A percentile compares a stretch with the other conserved stretches of the same genome.
Evolutionary conservation across 2,113 vertebrate species (phyloP).

Genomic region (Capra hircus): DNA sequence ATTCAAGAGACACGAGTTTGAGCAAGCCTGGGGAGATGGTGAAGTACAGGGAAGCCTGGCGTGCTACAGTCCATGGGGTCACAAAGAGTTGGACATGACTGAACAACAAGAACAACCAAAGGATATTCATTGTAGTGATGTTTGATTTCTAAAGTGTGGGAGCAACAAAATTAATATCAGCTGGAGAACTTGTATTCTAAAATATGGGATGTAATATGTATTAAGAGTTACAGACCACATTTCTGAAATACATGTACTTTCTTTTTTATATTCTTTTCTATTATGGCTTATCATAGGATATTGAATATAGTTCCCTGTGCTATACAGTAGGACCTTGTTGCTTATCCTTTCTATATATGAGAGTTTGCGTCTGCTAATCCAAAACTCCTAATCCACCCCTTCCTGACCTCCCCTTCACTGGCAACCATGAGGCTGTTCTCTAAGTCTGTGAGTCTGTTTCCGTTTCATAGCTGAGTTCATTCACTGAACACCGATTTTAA

Average conservation of each 20-base stretch:
- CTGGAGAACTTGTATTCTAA: neutral
- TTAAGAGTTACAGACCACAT: neutral
- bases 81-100: neutral
- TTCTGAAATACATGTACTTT: neutral
- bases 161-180: neutral
- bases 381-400: neutral
- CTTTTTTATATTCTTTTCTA: neutral
- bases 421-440: neutral
- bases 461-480: neutral
- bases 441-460: neutral
- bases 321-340: neutral
- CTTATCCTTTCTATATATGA: neutral
- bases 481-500: neutral
- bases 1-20: neutral
- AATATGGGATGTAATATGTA: neutral
- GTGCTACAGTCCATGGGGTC: neutral
- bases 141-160: neutral
- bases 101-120: neutral
- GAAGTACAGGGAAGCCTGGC: neutral
- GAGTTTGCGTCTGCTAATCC: neutral
- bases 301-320: neutral
- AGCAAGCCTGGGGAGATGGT: neutral
- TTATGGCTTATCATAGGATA: neutral
- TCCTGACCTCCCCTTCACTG: neutral
- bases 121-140: neutral